Evolutionary conservation across 1,140 invertebrate genomes (phyloP).

Genomic region (Cotesia vestalis): DNA sequence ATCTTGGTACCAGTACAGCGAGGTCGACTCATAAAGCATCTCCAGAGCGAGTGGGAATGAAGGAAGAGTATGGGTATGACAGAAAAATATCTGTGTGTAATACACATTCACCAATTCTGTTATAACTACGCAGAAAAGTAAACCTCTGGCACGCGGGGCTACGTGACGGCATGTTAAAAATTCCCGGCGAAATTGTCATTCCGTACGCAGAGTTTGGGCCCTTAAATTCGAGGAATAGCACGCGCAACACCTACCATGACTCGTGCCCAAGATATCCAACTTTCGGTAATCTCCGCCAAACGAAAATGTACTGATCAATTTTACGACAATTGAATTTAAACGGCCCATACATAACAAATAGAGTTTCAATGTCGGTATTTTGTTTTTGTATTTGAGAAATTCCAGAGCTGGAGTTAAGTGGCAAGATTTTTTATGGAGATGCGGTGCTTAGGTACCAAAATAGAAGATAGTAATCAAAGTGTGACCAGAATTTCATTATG

Average conservation of each 20-base stretch:
- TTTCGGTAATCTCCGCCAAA: not conserved
- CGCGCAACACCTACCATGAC: conserved; percentile 9
- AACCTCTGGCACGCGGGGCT: conserved; percentile 20
- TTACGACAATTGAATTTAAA: conserved; percentile 6
- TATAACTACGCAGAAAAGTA: conserved; percentile 20
- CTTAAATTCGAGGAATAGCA: conserved; percentile 35
- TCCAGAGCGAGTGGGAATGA: conserved; percentile 39
- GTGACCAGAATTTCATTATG: conserved; percentile 61
- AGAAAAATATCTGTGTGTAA: not conserved
- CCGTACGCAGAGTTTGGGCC: conserved; percentile 17
- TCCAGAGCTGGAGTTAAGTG: too few species aligned
- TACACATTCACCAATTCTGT: conserved; percentile 32
- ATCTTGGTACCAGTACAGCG: conserved; percentile 37
- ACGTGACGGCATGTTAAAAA: conserved; percentile 53
- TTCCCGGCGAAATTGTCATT: conserved; percentile 41
- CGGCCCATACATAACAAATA: not conserved
- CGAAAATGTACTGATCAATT: not conserved
- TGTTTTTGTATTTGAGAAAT: too few species aligned
- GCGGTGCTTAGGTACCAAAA: conserved; percentile 45
- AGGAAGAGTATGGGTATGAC: not conserved
- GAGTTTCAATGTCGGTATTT: too few species aligned
- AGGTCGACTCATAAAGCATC: conserved; percentile 56
- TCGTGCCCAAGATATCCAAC: conserved; percentile 4
- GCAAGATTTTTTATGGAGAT: conserved; percentile 20
- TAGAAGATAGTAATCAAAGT: conserved; percentile 48